Evolutionary conservation across 2,797 vertebrate genomes (phyloP), one percentile per base, ranked within the genome.

Genomic region (Naso thynnoides): DNA sequence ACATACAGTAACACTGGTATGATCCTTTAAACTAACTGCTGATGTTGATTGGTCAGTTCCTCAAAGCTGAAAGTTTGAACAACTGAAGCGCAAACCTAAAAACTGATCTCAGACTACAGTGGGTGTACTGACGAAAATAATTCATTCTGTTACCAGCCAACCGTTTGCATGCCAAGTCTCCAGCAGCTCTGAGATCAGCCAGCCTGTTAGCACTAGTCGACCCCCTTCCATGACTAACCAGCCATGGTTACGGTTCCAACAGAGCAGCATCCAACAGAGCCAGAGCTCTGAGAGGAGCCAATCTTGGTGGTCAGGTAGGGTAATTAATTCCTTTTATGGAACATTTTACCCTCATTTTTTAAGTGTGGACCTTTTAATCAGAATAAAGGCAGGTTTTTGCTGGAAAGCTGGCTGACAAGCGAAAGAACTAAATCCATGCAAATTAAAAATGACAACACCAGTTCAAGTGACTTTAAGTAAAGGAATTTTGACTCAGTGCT

Each of bases 161-260:
- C 56, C 41, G 4, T 23, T n/a, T 60, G 64, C 39, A 41, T 31
- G 75, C 76, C 55, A 82, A 53, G 47, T 62, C 39, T 78, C 47
- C 59, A 74, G 74, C 79, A 57, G 69, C 60, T 64, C 59, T 61
- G 65, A 70, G 55, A 75, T 77, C 44, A 81, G 59, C 55, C 55
- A 61, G 55, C 44, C 70, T 80, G 56, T 79, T 74, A 41, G 49
- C 58, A 47, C 60, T 3, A 61, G 60, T 55, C 23, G 15, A 59
- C 59, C 49, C 52, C 68, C 65, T 67, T 50, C 59, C 31, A 64
- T 73, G 56, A 73, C 54, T 68, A 53, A 68, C 45, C 55, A 68
- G 36, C 53, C 50, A 41, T 11, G 8, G 41, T 55, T 44, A 62
- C 41, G 42, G n/a, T 59, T 72, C n/a, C n/a, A n/a, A n/a, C n/a